These are phyloP conservation scores for Scleropages formosus DNA, from an alignment of 2,797 vertebrate species.

Conservation along the genomic window DNA sequence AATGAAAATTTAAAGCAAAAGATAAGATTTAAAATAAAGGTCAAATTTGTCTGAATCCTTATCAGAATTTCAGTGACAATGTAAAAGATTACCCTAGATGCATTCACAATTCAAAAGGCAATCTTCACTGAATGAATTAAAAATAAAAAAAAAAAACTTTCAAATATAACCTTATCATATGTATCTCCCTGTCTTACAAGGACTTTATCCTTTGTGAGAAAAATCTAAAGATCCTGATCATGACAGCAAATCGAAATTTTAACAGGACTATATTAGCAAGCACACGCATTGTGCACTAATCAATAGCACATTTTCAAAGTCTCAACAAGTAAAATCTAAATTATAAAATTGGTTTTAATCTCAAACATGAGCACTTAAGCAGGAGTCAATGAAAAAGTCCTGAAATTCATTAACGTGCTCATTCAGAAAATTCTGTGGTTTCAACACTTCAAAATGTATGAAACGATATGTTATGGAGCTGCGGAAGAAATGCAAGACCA, in stretches of 20 bases:
- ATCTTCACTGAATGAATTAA: constrained; percentile 57
- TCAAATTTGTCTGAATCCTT: constrained; percentile 69
- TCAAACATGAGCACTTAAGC: no score
- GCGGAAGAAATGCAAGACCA: no score
- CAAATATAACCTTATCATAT: constrained; percentile 48
- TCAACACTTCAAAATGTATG: no score
- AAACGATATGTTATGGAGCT: no score
- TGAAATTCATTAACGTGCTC: no score
- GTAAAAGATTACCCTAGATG: constrained; percentile 42
- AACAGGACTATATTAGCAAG: constrained; percentile 19
- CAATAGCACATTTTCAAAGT: no score
- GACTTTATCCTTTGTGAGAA: constrained; percentile 35
- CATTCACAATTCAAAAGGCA: constrained; percentile 55
- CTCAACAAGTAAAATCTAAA: no score
- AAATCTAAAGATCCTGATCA: constrained; percentile 10
- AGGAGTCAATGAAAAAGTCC: no score
- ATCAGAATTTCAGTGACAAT: constrained; percentile 65
- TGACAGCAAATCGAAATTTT: constrained; percentile 26
- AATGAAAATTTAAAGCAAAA: constrained; percentile 53
- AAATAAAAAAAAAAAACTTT: constrained; percentile 50
- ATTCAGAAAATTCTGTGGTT: no score
- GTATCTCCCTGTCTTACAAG: constrained; percentile 42
- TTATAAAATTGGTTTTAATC: no score
- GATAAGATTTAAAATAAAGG: constrained; percentile 66
- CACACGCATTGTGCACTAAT: background rate